phyloP scores from a whole-genome alignment of 2,888 invertebrate species.

The Tinea pellionella region DNA sequence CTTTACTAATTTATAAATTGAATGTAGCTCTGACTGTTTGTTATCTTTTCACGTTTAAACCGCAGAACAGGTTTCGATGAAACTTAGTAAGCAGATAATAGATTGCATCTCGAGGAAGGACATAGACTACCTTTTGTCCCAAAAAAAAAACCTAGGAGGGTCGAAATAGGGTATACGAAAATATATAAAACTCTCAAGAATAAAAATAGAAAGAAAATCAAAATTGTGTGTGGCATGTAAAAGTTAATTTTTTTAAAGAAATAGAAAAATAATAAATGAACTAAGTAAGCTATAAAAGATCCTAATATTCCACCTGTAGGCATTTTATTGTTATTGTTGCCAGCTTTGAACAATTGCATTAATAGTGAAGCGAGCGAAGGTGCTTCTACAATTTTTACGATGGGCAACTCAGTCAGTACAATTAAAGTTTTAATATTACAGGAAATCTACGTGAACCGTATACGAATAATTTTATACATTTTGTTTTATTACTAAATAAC shows the following conservation, averaged over 20 bases:
- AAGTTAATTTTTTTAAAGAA: neutral
- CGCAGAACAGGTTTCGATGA: too few species aligned
- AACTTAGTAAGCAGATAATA: too few species aligned
- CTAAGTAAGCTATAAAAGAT: constrained; percentile 20
- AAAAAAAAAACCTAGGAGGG: too few species aligned
- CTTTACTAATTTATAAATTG: too few species aligned
- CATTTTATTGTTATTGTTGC: neutral
- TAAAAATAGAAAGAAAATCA: too few species aligned
- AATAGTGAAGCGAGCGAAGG: constrained; percentile 55
- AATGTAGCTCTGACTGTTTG: too few species aligned
- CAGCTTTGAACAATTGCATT: constrained; percentile 63
- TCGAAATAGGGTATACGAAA: too few species aligned
- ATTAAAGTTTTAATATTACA: constrained; percentile 59
- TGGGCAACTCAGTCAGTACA: constrained; percentile 20
- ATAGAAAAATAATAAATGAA: neutral
- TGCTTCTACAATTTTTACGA: neutral
- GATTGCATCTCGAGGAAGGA: too few species aligned
- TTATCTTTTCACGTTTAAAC: too few species aligned
- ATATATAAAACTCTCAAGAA: too few species aligned
- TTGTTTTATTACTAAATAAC: neutral
- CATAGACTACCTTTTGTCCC: too few species aligned
- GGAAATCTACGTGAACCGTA: neutral
- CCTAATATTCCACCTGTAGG: constrained; percentile 53
- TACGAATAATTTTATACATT: neutral
- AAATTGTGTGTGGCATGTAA: neutral